phyloP scores from a whole-genome alignment of 2,113 vertebrate genomes.

The Hippoglossus stenolepis region DNA sequence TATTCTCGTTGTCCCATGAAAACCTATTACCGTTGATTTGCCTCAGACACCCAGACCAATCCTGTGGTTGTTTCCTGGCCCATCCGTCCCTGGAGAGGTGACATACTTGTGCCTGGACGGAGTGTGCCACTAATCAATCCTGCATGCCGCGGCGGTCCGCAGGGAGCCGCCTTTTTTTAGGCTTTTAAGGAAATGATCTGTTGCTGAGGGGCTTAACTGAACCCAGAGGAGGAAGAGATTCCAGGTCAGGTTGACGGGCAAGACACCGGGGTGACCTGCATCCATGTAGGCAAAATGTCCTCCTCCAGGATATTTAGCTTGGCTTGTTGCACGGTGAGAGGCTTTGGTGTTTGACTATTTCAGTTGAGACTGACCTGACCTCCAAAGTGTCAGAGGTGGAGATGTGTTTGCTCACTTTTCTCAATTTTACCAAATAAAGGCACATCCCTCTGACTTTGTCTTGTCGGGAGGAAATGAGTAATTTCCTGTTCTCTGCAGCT shows the following conservation, averaged over 20 bases:
- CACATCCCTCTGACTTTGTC: slow-evolving; percentile 23
- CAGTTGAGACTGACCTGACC: background rate
- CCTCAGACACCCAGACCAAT: slow-evolving; percentile 45
- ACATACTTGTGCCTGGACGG: slow-evolving; percentile 69
- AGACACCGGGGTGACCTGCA: slow-evolving; percentile 52
- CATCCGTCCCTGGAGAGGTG: slow-evolving; percentile 57
- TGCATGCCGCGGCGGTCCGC: slow-evolving; percentile 18
- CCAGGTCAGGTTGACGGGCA: slow-evolving; percentile 43
- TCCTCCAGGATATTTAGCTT: slow-evolving; percentile 33
- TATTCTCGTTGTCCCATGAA: slow-evolving; percentile 43
- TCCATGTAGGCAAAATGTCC: slow-evolving; percentile 33
- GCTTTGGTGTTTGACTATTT: background rate
- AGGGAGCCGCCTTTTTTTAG: slow-evolving; percentile 54
- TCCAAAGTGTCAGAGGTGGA: slow-evolving; percentile 11
- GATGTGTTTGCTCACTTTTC: slow-evolving; percentile 8
- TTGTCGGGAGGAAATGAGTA: slow-evolving; percentile 50
- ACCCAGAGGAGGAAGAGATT: slow-evolving; percentile 41
- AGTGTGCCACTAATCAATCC: slow-evolving; percentile 65
- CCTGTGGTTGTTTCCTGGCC: slow-evolving; percentile 58
- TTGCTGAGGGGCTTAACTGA: slow-evolving; percentile 39
- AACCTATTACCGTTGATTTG: slow-evolving; percentile 57
- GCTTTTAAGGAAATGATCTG: slow-evolving; percentile 61
- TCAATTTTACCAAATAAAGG: slow-evolving; percentile 42
- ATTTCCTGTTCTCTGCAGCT: slow-evolving; percentile 49
- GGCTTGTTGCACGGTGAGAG: slow-evolving; percentile 12